Conservation (phyloP, 2,113 vertebrate genomes). For the Tragelaphus scriptus region DNA sequence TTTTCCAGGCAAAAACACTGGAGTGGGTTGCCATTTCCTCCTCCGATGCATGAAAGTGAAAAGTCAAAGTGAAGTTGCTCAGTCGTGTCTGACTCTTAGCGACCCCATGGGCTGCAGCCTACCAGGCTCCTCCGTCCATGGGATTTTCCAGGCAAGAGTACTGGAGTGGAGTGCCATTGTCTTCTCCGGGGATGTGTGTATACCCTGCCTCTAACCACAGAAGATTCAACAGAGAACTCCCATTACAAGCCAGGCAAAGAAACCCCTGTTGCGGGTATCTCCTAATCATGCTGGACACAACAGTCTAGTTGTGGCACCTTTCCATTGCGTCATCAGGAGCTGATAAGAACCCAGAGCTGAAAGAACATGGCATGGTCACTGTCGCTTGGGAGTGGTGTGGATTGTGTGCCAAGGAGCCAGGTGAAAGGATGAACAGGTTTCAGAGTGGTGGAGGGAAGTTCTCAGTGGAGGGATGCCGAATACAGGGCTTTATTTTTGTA, state of each 20-base stretch:
- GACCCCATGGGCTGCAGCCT: too few relatives aligned
- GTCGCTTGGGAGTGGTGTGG: neutral
- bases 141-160: too few relatives aligned
- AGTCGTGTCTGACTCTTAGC: too few relatives aligned
- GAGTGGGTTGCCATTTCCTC: too few relatives aligned
- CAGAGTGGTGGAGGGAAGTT: neutral
- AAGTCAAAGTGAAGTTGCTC: too few relatives aligned
- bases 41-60: too few relatives aligned
- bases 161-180: too few relatives aligned
- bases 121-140: too few relatives aligned
- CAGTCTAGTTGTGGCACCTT: neutral
- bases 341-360: neutral
- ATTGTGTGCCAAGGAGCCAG: neutral
- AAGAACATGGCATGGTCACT: neutral
- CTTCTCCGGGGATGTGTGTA: too few relatives aligned
- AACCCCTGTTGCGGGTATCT: neutral
- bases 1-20: too few relatives aligned
- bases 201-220: neutral
- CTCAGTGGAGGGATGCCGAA: neutral
- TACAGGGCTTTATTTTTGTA: neutral
- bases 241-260: neutral
- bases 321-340: neutral
- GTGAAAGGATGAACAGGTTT: neutral
- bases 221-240: neutral
- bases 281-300: too few relatives aligned